Percentiles rank a stretch among this genome's conserved stretches.
Evolutionary conservation across 2,888 invertebrate genomes (phyloP).

Genomic region (Chloromyia formosa): DNA sequence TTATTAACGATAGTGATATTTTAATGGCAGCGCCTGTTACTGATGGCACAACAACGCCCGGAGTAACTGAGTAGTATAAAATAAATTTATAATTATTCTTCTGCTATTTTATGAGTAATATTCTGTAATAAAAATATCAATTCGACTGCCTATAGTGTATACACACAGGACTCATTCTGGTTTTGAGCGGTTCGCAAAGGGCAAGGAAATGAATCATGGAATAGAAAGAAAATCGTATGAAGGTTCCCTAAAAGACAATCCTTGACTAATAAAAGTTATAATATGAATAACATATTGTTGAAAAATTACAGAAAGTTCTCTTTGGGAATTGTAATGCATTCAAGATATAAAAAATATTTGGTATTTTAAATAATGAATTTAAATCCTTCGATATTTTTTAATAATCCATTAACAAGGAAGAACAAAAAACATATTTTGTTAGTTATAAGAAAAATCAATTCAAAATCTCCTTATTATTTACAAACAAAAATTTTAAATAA

Average conservation of each 20-base stretch:
- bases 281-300: no score
- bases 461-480: not conserved
- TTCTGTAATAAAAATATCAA: no score
- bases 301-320: not conserved
- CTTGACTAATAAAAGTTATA: not conserved
- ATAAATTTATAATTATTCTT: not conserved
- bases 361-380: not conserved
- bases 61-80: conserved; percentile 50
- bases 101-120: not conserved
- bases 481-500: not conserved
- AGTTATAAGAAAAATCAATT: not conserved
- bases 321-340: not conserved
- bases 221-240: not conserved
- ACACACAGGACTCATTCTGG: no score
- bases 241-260: not conserved
- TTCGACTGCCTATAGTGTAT: no score
- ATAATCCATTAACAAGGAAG: no score
- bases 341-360: not conserved
- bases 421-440: not conserved
- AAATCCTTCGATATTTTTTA: no score
- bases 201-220: no score
- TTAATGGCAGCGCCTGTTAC: conserved; percentile 49
- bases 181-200: no score
- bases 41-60: conserved; percentile 51
- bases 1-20: conserved; percentile 49